These are phyloP conservation scores for Deroplatys truncata DNA, from an alignment of 2,888 invertebrate genomes.

Conservation along the genomic window DNA sequence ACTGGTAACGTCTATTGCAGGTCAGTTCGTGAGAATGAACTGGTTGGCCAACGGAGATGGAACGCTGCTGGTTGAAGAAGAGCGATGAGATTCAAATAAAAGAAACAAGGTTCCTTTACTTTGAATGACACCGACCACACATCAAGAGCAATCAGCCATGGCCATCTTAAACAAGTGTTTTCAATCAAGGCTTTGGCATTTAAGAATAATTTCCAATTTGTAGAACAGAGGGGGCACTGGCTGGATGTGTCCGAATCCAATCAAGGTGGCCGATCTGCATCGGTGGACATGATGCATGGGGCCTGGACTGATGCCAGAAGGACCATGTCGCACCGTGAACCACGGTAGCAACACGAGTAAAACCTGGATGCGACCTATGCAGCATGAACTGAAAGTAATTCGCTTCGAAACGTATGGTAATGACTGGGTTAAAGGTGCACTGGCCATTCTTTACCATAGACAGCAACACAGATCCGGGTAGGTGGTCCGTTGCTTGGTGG, in stretches of 20 bases:
- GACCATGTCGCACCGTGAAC: background rate
- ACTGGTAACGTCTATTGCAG: background rate
- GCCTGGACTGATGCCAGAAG: background rate
- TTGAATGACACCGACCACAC: slow-evolving; percentile 11
- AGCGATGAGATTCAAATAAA: background rate
- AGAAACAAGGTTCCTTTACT: background rate
- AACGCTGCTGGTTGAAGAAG: background rate
- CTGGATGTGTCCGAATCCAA: background rate
- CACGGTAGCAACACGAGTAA: background rate
- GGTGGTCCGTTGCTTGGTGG: background rate
- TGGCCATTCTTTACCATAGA: background rate
- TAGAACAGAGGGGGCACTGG: slow-evolving; percentile 3
- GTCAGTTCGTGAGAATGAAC: background rate
- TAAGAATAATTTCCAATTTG: slow-evolving; percentile 17
- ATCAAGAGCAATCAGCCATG: slow-evolving; percentile 6
- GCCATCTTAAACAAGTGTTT: slow-evolving; percentile 16
- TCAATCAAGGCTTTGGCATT: slow-evolving; percentile 12
- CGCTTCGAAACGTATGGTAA: background rate
- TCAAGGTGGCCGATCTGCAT: background rate
- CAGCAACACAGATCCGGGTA: background rate
- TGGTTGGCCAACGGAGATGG: no score
- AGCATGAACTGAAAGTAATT: background rate
- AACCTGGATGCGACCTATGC: background rate
- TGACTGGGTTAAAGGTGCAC: background rate
- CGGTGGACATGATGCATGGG: background rate